phyloP scores from a whole-genome alignment of 2,797 vertebrate species.

The Darevskia mixta region DNA sequence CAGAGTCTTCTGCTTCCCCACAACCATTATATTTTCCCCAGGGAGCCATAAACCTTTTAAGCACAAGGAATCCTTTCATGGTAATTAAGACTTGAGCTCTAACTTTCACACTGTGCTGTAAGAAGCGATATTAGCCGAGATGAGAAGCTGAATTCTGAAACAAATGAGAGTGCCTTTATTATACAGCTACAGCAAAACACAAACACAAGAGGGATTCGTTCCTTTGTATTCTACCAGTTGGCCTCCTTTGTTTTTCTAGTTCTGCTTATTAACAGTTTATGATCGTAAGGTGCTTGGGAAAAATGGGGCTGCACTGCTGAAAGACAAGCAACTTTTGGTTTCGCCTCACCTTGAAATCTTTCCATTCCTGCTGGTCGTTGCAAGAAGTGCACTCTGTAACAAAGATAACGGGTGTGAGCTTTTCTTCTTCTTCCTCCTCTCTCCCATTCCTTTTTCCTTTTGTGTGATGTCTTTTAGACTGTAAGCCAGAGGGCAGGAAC shows the following conservation, averaged over 20 bases:
- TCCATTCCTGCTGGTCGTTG: too few species aligned
- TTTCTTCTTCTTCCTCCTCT: too few species aligned
- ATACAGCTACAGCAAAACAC: conserved; percentile 48
- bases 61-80: conserved; percentile 60
- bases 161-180: conserved; percentile 45
- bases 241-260: conserved; percentile 12
- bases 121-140: conserved; percentile 54
- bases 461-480: too few species aligned
- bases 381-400: too few species aligned
- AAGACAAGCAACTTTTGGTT: too few species aligned
- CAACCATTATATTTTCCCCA: conserved; percentile 50
- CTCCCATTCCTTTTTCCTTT: too few species aligned
- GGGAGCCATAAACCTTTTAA: conserved; percentile 30
- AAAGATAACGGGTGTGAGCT: too few species aligned
- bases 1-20: conserved; percentile 41
- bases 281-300: background rate
- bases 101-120: conserved; percentile 49
- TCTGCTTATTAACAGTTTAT: conserved; percentile 27
- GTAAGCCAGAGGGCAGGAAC: too few species aligned
- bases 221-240: conserved; percentile 37
- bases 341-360: too few species aligned
- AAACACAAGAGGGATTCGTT: background rate
- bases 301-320: too few species aligned
- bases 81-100: conserved; percentile 65
- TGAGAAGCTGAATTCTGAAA: conserved; percentile 53